Evolutionary conservation across 2,113 vertebrate genomes (phyloP).

Genomic region (Vombatus ursinus): DNA sequence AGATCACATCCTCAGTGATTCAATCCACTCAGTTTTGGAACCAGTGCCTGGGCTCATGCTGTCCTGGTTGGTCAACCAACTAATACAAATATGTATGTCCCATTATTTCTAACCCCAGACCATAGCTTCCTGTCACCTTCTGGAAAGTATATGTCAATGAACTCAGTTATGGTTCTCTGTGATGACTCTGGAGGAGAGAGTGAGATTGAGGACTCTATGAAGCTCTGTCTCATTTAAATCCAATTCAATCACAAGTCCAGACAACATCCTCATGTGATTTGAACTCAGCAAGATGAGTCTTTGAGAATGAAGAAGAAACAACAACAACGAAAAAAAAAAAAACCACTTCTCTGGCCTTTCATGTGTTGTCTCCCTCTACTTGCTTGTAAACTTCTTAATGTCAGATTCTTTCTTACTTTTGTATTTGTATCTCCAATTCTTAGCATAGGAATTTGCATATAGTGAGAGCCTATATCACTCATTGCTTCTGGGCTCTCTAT

Average conservation of each 20-base stretch:
- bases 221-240: neutral
- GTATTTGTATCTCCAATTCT: neutral
- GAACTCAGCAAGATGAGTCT: too few species aligned
- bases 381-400: neutral
- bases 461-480: neutral
- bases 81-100: neutral
- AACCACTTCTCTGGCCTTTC: neutral
- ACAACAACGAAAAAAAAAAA: neutral
- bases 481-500: neutral
- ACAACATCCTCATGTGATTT: neutral
- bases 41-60: too few species aligned
- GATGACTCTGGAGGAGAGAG: neutral
- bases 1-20: neutral
- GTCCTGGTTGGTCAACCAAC: neutral
- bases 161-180: neutral
- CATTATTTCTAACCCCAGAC: neutral
- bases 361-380: neutral
- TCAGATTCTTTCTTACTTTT: neutral
- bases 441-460: neutral
- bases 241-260: neutral
- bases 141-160: neutral
- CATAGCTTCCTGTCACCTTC: neutral
- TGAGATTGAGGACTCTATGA: neutral
- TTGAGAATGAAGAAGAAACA: neutral
- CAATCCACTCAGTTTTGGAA: too few species aligned